Conservation (phyloP, 2,113 vertebrate genomes). For the Ellobius talpinus region DNA sequence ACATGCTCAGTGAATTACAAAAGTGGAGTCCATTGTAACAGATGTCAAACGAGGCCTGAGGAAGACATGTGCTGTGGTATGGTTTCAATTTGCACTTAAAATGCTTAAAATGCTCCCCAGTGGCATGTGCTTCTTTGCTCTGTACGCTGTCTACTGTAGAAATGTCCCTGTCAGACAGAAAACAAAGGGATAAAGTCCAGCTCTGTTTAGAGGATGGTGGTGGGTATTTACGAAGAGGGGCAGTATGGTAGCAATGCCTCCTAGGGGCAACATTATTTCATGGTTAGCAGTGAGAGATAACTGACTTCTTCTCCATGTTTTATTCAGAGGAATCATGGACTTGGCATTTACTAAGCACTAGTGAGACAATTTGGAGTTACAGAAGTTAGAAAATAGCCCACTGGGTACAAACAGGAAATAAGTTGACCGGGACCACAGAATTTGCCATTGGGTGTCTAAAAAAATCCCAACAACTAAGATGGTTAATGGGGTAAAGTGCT, state of each 20-base stretch:
- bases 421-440: not conserved
- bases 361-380: not conserved
- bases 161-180: not conserved
- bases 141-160: not conserved
- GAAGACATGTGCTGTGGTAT: not conserved
- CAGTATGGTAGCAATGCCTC: not conserved
- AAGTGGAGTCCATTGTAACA: slow-evolving; percentile 3
- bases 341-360: not conserved
- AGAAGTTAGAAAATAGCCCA: not conserved
- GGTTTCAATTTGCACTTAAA: slow-evolving; percentile 58
- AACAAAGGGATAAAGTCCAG: not conserved
- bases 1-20: not conserved
- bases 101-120: not conserved
- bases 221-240: not conserved
- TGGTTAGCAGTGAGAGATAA: not conserved
- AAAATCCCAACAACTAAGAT: not conserved
- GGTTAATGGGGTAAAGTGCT: not conserved
- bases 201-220: not conserved
- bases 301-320: not conserved
- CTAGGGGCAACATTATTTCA: not conserved
- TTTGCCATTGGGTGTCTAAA: not conserved
- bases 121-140: not conserved
- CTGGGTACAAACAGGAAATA: not conserved
- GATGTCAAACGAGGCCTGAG: not conserved
- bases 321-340: not conserved